These are phyloP conservation scores for Liopterus haemorrhoidalis DNA, from an alignment of 2,888 invertebrate species.

Conservation along the genomic window DNA sequence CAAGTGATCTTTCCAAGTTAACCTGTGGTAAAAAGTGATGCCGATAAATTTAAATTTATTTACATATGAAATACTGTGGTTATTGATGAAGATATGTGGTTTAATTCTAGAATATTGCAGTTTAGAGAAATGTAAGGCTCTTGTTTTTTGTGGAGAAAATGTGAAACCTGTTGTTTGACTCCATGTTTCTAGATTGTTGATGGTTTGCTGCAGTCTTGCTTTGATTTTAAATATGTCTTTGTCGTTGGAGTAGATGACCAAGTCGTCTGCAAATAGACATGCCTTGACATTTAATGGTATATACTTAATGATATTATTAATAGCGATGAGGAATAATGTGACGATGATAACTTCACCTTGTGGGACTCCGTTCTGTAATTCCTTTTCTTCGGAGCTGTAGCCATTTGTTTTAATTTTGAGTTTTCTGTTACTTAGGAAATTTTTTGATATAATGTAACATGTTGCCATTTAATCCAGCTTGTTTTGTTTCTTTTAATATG, in stretches of 20 bases:
- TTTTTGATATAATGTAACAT: slow-evolving; percentile 4
- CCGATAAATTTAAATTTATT: slow-evolving; percentile 3
- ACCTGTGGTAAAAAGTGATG: not conserved
- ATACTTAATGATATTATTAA: slow-evolving; percentile 7
- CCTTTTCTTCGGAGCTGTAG: not conserved
- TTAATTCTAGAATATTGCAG: not conserved
- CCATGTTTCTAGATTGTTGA: slow-evolving; percentile 10
- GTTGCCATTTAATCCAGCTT: slow-evolving; percentile 5
- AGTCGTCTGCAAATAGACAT: slow-evolving; percentile 7
- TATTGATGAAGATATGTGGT: not conserved
- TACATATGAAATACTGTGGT: not conserved
- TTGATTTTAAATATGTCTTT: slow-evolving; percentile 1
- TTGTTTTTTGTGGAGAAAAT: slow-evolving; percentile 6
- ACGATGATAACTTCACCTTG: slow-evolving; percentile 5
- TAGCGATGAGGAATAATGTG: slow-evolving; percentile 11
- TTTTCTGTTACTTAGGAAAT: slow-evolving; percentile 9
- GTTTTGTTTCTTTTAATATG: slow-evolving; percentile 3
- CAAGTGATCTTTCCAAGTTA: slow-evolving; percentile 8
- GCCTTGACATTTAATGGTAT: not conserved
- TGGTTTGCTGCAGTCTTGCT: slow-evolving; percentile 6
- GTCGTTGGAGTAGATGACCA: slow-evolving; percentile 3
- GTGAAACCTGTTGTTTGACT: slow-evolving; percentile 5
- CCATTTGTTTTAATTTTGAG: slow-evolving; percentile 4
- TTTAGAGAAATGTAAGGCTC: slow-evolving; percentile 9
- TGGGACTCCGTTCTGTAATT: slow-evolving; percentile 8